Conservation (phyloP, 2,888 invertebrate species). For the Hirtodrosophila alboralis region DNA sequence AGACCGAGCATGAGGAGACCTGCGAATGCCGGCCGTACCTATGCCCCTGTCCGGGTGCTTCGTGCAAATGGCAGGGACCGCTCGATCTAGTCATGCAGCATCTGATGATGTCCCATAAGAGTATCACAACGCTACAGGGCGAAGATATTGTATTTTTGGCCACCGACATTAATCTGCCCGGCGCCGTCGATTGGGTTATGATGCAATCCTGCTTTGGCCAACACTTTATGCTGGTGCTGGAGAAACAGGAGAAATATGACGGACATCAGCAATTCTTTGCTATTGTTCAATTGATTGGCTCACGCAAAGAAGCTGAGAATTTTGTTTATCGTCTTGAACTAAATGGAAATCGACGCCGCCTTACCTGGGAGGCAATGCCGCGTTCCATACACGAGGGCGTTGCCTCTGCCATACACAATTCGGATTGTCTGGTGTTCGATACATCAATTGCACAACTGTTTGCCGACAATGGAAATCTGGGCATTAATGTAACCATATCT, state of each 20-base stretch:
- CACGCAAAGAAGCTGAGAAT: conserved; percentile 99
- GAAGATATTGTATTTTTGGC: conserved; percentile 99
- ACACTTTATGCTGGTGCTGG: conserved; percentile 99
- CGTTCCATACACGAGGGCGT: conserved; percentile 99
- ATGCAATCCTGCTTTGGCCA: conserved; percentile 99
- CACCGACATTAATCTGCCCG: conserved; percentile 99
- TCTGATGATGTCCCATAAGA: conserved; percentile 98
- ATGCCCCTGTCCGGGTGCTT: conserved; percentile 99
- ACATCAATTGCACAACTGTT: conserved; percentile 98
- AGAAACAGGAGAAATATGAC: conserved; percentile 99
- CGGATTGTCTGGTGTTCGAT: conserved; percentile 99
- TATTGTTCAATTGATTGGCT: conserved; percentile 99
- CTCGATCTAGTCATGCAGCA: conserved; percentile 99
- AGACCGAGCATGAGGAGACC: conserved; percentile 98
- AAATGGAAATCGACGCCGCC: conserved; percentile 95
- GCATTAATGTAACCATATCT: conserved; percentile 99
- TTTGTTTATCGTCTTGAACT: conserved; percentile 99
- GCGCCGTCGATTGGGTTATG: conserved; percentile 99
- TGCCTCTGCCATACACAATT: conserved; percentile 97
- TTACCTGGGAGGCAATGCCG: conserved; percentile 99
- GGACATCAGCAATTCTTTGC: conserved; percentile 98
- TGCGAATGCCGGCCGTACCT: conserved; percentile 99
- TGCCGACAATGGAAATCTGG: conserved; percentile 99
- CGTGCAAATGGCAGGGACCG: conserved; percentile 99
- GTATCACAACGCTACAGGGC: conserved; percentile 98